Evolutionary conservation across 2,113 vertebrate species (phyloP).

Genomic region (Clarias gariepinus): DNA sequence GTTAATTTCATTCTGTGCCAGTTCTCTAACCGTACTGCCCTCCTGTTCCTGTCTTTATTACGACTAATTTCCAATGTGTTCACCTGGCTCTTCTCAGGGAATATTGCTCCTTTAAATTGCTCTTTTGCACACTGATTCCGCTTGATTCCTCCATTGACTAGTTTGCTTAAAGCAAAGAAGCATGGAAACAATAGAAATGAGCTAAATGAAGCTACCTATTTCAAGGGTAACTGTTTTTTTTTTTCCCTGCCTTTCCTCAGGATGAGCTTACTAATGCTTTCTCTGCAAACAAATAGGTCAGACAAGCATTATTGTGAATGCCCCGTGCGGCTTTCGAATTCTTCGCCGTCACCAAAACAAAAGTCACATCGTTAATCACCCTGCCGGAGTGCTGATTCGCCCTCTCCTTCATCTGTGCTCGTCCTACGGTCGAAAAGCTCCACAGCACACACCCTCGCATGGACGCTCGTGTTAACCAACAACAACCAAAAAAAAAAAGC

Average conservation of each 20-base stretch:
- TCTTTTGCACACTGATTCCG: constrained; percentile 29
- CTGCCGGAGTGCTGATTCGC: constrained; percentile 70
- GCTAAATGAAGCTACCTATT: constrained; percentile 61
- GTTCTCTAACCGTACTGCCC: constrained; percentile 4
- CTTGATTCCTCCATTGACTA: constrained; percentile 52
- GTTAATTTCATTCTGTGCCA: not conserved
- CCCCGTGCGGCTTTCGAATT: constrained; percentile 67
- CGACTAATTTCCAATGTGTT: constrained; percentile 32
- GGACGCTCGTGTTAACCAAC: not conserved
- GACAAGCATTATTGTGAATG: constrained; percentile 75
- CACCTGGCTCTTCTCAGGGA: constrained; percentile 24
- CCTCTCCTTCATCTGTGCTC: constrained; percentile 68
- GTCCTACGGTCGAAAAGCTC: constrained; percentile 60
- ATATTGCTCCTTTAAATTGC: constrained; percentile 34
- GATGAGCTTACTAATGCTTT: constrained; percentile 73
- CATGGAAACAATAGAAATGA: constrained; percentile 57
- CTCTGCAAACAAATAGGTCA: constrained; percentile 73
- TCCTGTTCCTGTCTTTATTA: constrained; percentile 15
- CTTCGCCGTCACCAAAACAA: constrained; percentile 75
- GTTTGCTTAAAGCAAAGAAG: constrained; percentile 50
- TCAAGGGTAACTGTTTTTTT: constrained; percentile 71
- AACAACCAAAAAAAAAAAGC: not conserved
- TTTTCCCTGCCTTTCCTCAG: constrained; percentile 51
- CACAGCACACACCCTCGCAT: constrained; percentile 39
- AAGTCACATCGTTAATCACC: constrained; percentile 78